A percentile compares a stretch with the other conserved stretches of the same genome.
Conservation (phyloP, 2,797 vertebrate genomes). For the Gephyroberyx darwinii region DNA sequence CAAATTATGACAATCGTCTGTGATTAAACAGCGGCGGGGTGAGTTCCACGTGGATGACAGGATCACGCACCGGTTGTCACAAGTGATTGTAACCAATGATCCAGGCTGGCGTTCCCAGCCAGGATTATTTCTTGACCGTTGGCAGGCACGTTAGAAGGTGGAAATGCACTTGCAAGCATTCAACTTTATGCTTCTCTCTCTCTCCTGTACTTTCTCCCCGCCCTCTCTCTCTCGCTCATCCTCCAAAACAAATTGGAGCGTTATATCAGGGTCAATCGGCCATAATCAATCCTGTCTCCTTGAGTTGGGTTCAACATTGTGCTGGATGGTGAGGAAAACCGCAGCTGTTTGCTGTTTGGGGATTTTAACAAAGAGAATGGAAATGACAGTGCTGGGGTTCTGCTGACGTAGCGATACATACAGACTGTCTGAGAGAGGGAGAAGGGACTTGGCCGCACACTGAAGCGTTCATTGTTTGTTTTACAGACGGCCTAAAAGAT, state of each 20-base stretch:
- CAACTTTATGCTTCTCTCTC: conserved; percentile 11
- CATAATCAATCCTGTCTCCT: conserved; percentile 19
- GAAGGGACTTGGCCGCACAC: conserved; percentile 5
- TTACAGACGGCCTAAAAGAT: conserved; percentile 37
- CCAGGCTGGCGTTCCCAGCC: conserved; percentile 28
- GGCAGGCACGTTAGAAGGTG: conserved; percentile 17
- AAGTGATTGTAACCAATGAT: conserved; percentile 60
- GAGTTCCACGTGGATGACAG: conserved; percentile 60
- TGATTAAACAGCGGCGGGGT: conserved; percentile 56
- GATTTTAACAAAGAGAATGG: conserved; percentile 23
- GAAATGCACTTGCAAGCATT: conserved; percentile 30
- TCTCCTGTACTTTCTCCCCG: conserved; percentile 1
- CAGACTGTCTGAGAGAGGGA: conserved; percentile 11
- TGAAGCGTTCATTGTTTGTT: conserved; percentile 31
- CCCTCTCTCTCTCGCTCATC: neutral
- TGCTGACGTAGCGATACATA: conserved; percentile 32
- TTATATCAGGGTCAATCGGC: conserved; percentile 18
- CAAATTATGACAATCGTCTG: conserved; percentile 64
- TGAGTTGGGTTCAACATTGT: conserved; percentile 12
- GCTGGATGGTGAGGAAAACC: neutral
- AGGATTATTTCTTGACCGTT: conserved; percentile 25
- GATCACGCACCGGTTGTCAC: conserved; percentile 68
- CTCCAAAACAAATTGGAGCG: conserved; percentile 21
- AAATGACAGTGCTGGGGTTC: conserved; percentile 4
- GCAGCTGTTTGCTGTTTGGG: neutral